Base-by-base conservation (phyloP, 2,113 vertebrate genomes). In the Syngnathus typhle region DNA sequence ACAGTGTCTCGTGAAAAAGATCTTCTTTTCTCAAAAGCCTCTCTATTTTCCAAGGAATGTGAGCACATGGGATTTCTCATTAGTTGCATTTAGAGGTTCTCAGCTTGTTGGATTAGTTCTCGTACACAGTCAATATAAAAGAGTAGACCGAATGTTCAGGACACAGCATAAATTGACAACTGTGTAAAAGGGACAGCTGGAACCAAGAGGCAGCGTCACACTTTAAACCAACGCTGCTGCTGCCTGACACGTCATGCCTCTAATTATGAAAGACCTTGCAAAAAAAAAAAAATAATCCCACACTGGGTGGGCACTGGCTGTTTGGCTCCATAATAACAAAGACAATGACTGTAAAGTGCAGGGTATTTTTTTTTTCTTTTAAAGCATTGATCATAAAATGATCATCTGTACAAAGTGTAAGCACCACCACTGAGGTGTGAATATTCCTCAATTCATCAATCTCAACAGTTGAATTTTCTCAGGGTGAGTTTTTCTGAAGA, bases 31-130 rank as follows among this genome's bases (percentile, higher is more conserved):
- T 71, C 46, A 79, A 74, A 82, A 64, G 73, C 49, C 66, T 58
- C 46, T 69, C 62, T 74, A 73, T 83, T 80, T 77, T 58, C 65
- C 54, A 12, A 65, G 77, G 64, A 79, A 83, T 84, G 80, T 80
- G 77, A 83, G 67, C 60, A 70, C 12, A 21, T 65, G 52, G 58
- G 47, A 69, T 75, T 75, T 80, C 73, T 61, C 75, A 71, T 74
- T 74, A 70, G 76, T 77, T 65, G 71, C 61, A 71, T 68, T 79
- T 74, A 36, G 19, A 39, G 69, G 27, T 62, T 61, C 59, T 70
- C 51, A 60, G 13, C 37, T 68, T 43, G 49, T 60, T 69, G 39
- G 39, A 68, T 47, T 39, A 65, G 27, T 49, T 56, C 23, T 65
- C 44, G 36, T 60, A 54, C 21, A 60, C 46, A 74, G 60, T 21